These are phyloP conservation scores for Carassius carassius DNA, from an alignment of 2,113 vertebrate genomes.

Conservation along the genomic window DNA sequence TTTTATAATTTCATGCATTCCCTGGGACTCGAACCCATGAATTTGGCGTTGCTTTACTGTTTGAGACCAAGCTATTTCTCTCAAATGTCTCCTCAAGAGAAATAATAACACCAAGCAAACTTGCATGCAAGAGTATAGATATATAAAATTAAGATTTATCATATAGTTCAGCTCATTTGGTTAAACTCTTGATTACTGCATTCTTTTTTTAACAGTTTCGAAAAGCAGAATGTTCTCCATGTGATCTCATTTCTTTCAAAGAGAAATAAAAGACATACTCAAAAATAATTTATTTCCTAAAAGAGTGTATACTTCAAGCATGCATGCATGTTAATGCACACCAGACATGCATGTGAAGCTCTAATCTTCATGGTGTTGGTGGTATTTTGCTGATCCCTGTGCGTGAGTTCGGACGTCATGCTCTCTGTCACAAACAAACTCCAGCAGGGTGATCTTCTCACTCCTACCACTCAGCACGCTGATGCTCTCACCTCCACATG, in stretches of 20 bases:
- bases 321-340: neutral
- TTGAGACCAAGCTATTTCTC: neutral
- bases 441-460: constrained; percentile 49
- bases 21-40: neutral
- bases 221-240: neutral
- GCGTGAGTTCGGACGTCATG: constrained; percentile 34
- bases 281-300: neutral
- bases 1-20: neutral
- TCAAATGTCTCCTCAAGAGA: neutral
- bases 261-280: neutral
- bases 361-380: constrained; percentile 1
- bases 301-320: neutral
- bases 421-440: constrained; percentile 32
- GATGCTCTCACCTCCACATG: constrained; percentile 53
- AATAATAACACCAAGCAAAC: neutral
- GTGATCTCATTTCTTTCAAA: neutral
- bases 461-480: constrained; percentile 41
- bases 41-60: neutral
- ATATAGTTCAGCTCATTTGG: neutral
- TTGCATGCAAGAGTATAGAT: neutral
- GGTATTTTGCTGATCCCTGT: constrained; percentile 22
- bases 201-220: neutral
- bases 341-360: neutral
- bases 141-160: neutral
- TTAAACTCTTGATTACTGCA: neutral